Percentiles rank a stretch among this genome's conserved stretches.
These are phyloP conservation scores for Lepidostoma basale DNA, from an alignment of 1,140 invertebrate species.

Conservation along the genomic window DNA sequence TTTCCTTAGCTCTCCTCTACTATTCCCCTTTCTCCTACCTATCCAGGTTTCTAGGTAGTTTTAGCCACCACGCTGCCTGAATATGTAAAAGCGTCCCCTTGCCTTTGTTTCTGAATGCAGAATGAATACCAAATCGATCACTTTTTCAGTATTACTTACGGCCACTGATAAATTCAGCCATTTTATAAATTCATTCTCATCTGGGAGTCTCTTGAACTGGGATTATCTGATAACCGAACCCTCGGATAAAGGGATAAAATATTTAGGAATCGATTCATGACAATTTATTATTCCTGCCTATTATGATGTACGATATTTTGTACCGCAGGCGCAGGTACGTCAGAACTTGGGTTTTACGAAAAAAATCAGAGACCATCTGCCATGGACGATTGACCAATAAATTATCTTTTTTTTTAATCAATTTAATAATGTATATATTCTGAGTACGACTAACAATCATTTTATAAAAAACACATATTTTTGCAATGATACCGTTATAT, in stretches of 20 bases:
- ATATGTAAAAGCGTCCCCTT: not conserved
- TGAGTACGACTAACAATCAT: too few species aligned
- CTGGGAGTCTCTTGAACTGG: not conserved
- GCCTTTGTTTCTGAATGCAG: conserved; percentile 33
- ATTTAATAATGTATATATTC: too few species aligned
- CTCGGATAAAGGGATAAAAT: not conserved
- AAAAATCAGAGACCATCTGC: too few species aligned
- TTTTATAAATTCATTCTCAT: not conserved
- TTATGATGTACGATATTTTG: too few species aligned
- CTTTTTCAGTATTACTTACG: not conserved
- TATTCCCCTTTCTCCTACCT: not conserved
- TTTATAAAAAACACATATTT: too few species aligned
- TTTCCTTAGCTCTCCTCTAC: not conserved
- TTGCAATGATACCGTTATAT: too few species aligned
- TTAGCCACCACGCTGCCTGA: not conserved
- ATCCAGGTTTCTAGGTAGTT: too few species aligned
- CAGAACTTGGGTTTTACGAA: too few species aligned
- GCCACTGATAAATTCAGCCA: too few species aligned
- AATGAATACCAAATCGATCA: conserved; percentile 26
- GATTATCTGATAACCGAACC: not conserved
- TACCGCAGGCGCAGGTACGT: too few species aligned
- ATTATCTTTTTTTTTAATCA: too few species aligned
- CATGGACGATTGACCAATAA: too few species aligned
- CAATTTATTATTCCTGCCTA: not conserved
- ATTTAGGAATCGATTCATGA: not conserved